A percentile compares a stretch with the other conserved stretches of the same genome.
Conservation (phyloP, 2,888 invertebrate species). For the Cantharis lateralis region DNA sequence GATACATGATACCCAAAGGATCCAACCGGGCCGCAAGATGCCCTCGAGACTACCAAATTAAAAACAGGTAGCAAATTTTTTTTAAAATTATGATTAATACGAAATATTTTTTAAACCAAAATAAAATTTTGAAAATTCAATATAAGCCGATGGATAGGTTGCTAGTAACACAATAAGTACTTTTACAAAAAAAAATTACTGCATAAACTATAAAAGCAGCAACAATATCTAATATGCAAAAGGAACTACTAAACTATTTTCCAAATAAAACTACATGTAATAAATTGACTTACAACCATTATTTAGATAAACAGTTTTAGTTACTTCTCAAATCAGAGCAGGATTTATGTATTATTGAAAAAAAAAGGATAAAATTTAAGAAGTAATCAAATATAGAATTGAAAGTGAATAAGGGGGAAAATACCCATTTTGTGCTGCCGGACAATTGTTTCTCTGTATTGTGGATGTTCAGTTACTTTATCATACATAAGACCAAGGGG, state of each 20-base stretch:
- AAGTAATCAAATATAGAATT: background rate
- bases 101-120: background rate
- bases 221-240: background rate
- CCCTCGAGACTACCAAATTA: constrained; percentile 75
- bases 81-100: background rate
- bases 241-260: background rate
- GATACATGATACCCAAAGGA: constrained; percentile 88
- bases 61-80: background rate
- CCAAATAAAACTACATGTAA: background rate
- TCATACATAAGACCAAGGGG: background rate
- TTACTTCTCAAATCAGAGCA: background rate
- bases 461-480: background rate
- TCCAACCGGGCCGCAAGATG: constrained; percentile 93
- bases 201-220: background rate
- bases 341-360: background rate
- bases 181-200: background rate
- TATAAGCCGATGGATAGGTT: background rate
- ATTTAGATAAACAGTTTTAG: background rate
- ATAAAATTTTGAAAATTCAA: background rate
- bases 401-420: background rate
- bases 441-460: background rate
- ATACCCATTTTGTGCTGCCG: background rate
- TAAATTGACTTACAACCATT: background rate
- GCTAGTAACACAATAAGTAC: background rate
- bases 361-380: background rate